Evolutionary conservation across 2,113 vertebrate species (phyloP), one percentile per base, ranked within the genome.

Genomic region (Bos taurus): DNA sequence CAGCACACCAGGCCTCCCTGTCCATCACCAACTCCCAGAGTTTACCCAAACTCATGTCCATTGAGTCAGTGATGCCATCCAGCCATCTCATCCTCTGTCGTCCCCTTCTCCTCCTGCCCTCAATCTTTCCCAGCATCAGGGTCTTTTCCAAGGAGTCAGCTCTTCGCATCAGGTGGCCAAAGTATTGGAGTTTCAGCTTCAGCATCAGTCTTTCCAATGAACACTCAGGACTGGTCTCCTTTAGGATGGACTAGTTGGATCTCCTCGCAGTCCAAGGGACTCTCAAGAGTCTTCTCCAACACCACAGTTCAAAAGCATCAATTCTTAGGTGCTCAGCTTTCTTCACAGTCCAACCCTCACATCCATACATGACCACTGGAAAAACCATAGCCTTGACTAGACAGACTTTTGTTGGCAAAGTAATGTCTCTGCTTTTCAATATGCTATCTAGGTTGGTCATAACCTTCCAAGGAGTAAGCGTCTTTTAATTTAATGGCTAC

Each of bases 281-380:
- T 67, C 16, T n/a, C 16, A 67, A 36, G 64, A 67, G 64, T n/a
- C 16, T 36, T 67, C 33, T 67, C 33, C 16, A 67, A 67, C 33
- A 36, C 64, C 3, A 67, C 7, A 2, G 33, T n/a, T 67, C 64
- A 67, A n/a, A 67, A 67, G 2, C 64, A 67, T 67, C 64, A 19
- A 9, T 67, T 67, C 64, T 67, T 19, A 0, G 1, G 16, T 0
- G 0, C 33, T 67, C 64, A 67, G 33, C 4, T n/a, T 67, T 67
- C 62, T 9, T 67, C 7, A 67, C 7, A n/a, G 2, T 19, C 33
- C 62, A 67, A n/a, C 62, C 10, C 62, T 67, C 33, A 67, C 33
- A n/a, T n/a, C 62, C 33, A 67, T n/a, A 67, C 16, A 67, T 19
- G 33, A 67, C 62, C 0, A 33, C 62, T 2, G 62, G 4, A 67